Evolutionary conservation across 2,888 invertebrate genomes (phyloP), one percentile per base, ranked within the genome.

Genomic region (Cosmorhoe ocellata): DNA sequence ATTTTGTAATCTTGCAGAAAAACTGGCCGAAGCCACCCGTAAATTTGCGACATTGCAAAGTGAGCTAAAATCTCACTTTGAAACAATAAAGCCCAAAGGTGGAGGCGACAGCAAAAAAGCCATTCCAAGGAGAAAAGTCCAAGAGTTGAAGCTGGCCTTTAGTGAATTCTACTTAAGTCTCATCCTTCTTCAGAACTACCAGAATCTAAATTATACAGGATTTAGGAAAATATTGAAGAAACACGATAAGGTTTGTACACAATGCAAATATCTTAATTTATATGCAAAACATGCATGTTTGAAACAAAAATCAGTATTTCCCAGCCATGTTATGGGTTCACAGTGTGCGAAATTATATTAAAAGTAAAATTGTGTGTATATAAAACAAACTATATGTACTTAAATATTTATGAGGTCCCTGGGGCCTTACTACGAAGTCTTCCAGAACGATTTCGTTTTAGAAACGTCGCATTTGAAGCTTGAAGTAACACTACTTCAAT

Each of bases 211-310:
- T 89, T 98, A 98, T 74, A 99, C 99, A 2, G 99, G 99, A 1
- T 99, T 99, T 90, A 93, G 99, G 58, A 99, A 99, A 88, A 99
- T 99, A 75, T 92, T 99, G 57, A 99, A 99, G 84, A 99, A 99
- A 84, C 99, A 99, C 80, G 99, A 99, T 86, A 99, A 99, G 94
- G 97, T 97, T 32, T 6, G 31, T 13, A 0, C 8, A 2, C 3
- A 12, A 4, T 18, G 18, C 18, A n/a, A n/a, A n/a, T n/a, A n/a
- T n/a, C n/a, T n/a, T n/a, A n/a, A n/a, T n/a, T n/a, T n/a, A n/a
- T n/a, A n/a, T n/a, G n/a, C n/a, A n/a, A n/a, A n/a, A n/a, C n/a
- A n/a, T n/a, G n/a, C n/a, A n/a, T n/a, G n/a, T n/a, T n/a, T n/a
- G n/a, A n/a, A n/a, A n/a, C n/a, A n/a, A n/a, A n/a, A n/a, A n/a